Conservation (phyloP, 1,140 invertebrate species). For the Drosophila insularis region DNA sequence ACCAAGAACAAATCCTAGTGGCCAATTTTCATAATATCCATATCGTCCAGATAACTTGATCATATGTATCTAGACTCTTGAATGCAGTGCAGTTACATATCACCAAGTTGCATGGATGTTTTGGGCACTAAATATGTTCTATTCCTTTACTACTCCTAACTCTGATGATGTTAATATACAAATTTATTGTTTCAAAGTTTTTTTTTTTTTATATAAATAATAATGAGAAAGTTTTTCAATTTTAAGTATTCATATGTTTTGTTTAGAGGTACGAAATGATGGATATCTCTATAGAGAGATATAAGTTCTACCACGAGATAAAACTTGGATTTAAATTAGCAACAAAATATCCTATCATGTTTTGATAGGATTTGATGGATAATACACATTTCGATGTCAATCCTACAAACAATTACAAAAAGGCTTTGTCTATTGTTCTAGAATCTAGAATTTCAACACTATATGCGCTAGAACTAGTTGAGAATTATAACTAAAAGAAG, state of each 20-base stretch:
- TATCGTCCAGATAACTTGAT: conserved; percentile 49
- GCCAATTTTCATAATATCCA: neutral
- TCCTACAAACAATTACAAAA: too few species aligned
- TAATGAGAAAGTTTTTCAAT: neutral
- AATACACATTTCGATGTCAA: too few species aligned
- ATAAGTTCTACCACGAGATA: too few species aligned
- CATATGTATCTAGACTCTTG: conserved; percentile 24
- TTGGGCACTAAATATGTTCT: neutral
- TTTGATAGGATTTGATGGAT: too few species aligned
- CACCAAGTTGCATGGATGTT: conserved; percentile 54
- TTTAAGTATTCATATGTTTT: neutral
- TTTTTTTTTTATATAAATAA: neutral
- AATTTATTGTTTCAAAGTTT: conserved; percentile 8
- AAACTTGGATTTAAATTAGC: too few species aligned
- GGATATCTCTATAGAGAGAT: too few species aligned
- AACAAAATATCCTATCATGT: too few species aligned
- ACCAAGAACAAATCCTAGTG: conserved; percentile 29
- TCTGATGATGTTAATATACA: conserved; percentile 15
- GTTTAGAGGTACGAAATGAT: too few species aligned
- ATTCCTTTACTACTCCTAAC: conserved; percentile 13
- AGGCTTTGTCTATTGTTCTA: too few species aligned
- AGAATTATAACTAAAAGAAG: too few species aligned
- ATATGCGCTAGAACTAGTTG: too few species aligned
- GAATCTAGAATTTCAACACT: too few species aligned
- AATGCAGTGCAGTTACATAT: conserved; percentile 25